phyloP scores from a whole-genome alignment of 2,113 vertebrate species.

The Heterocephalus glaber region DNA sequence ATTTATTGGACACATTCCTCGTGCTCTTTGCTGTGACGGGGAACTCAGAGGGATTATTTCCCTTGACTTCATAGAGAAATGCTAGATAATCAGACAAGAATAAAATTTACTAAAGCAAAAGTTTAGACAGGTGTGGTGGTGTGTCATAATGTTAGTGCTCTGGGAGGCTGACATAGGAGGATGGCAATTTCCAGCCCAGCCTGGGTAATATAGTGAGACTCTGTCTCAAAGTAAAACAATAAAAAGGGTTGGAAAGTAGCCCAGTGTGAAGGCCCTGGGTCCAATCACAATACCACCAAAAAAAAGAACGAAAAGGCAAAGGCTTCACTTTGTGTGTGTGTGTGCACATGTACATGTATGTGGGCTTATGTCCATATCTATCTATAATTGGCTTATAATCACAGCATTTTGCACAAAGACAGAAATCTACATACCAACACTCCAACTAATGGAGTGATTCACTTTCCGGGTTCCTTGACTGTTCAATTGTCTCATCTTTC shows the following conservation, averaged over 20 bases:
- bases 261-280: not conserved
- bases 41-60: not conserved
- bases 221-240: not conserved
- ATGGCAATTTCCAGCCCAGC: not conserved
- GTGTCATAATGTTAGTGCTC: no score
- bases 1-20: not conserved
- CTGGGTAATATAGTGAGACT: not conserved
- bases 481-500: not conserved
- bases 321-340: not conserved
- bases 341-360: not conserved
- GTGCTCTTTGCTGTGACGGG: not conserved
- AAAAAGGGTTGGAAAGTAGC: not conserved
- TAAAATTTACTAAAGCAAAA: not conserved
- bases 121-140: not conserved
- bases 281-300: not conserved
- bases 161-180: not conserved
- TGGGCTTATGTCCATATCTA: not conserved
- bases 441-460: not conserved
- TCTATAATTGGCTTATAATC: not conserved
- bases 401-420: not conserved
- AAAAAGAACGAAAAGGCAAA: not conserved
- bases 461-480: not conserved
- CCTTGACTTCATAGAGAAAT: not conserved
- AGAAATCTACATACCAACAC: not conserved
- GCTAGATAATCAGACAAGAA: not conserved